Conservation (phyloP, 2,888 invertebrate genomes). For the Melanargia galathea region DNA sequence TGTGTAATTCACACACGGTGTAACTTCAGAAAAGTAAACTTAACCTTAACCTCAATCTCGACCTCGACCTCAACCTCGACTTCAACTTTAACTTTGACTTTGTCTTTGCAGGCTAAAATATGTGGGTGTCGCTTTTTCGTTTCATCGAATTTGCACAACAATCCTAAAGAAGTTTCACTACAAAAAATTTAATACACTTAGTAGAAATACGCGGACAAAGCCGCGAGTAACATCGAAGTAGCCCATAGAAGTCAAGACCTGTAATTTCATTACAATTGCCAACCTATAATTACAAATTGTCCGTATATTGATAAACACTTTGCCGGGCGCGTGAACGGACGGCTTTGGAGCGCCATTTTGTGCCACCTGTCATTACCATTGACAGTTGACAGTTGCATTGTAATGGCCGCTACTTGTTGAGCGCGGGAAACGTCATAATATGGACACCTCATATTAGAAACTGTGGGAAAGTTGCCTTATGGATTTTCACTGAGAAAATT, state of each 20-base stretch:
- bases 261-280: conserved; percentile 41
- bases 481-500: conserved; percentile 30
- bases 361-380: conserved; percentile 52
- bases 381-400: conserved; percentile 48
- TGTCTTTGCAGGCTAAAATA: no score
- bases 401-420: conserved; percentile 48
- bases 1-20: no score
- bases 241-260: conserved; percentile 26
- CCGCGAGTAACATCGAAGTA: background rate
- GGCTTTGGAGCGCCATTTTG: conserved; percentile 57
- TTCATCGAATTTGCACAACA: no score
- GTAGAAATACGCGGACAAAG: background rate
- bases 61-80: no score
- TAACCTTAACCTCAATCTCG: no score
- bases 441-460: conserved; percentile 34
- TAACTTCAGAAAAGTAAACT: no score
- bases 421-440: conserved; percentile 41
- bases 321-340: conserved; percentile 56
- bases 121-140: no score
- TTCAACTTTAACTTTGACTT: no score
- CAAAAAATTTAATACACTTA: no score
- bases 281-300: conserved; percentile 49
- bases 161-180: no score
- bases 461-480: conserved; percentile 30
- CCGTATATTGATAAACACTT: conserved; percentile 58